Conservation (phyloP, 1,140 invertebrate genomes). For the Drosophila pseudoobscura region DNA sequence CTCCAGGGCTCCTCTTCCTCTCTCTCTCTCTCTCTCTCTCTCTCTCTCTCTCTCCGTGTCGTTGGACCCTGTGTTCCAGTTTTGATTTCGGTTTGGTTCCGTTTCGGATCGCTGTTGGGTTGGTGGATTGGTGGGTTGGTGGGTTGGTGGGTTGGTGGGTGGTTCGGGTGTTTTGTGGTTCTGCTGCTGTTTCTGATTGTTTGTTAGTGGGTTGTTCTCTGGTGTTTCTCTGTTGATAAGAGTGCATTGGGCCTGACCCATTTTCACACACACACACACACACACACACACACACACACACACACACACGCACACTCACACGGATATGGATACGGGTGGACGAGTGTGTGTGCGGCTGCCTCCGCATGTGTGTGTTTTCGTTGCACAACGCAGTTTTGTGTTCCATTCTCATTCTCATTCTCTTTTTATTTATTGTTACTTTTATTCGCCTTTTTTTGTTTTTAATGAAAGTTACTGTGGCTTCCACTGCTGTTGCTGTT, state of each 20-base stretch:
- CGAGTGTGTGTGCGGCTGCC: background rate
- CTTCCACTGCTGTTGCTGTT: background rate
- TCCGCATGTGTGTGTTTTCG: slow-evolving; percentile 7
- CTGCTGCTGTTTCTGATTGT: background rate
- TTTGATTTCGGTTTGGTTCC: slow-evolving; percentile 41
- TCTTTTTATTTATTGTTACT: slow-evolving; percentile 29
- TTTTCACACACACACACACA: slow-evolving; percentile 29
- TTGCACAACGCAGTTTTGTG: slow-evolving; percentile 19
- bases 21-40: too few relatives aligned
- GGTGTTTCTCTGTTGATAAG: slow-evolving; percentile 3
- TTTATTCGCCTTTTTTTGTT: slow-evolving; percentile 24
- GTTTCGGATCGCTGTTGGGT: slow-evolving; percentile 10
- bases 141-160: background rate
- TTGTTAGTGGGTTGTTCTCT: too few relatives aligned
- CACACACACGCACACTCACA: slow-evolving; percentile 5
- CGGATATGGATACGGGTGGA: background rate
- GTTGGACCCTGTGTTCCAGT: slow-evolving; percentile 16
- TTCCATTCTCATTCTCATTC: slow-evolving; percentile 31
- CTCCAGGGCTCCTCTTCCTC: background rate
- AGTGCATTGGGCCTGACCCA: slow-evolving; percentile 49
- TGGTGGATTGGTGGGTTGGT: background rate
- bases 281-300: slow-evolving; percentile 1
- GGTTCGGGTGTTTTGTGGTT: too few relatives aligned
- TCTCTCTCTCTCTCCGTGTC: background rate
- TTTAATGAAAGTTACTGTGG: slow-evolving; percentile 67